phyloP scores from a whole-genome alignment of 2,113 vertebrate genomes.

The Cervus canadensis region DNA sequence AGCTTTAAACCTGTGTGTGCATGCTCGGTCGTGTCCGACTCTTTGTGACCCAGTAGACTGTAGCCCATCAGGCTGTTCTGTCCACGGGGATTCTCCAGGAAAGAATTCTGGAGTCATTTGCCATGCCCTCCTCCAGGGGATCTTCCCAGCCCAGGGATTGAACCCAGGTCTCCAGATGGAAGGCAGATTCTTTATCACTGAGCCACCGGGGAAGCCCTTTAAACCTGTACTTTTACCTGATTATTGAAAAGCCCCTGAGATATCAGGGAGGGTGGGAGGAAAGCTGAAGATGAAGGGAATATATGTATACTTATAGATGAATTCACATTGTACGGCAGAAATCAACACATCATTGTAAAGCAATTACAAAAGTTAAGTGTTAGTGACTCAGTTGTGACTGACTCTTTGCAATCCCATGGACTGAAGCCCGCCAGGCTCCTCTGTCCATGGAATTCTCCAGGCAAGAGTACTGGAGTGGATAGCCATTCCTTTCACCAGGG shows the following conservation, averaged over 20 bases:
- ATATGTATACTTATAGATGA: neutral
- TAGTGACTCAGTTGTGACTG: neutral
- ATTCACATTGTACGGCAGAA: neutral
- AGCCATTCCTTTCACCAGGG: neutral
- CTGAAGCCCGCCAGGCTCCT: neutral
- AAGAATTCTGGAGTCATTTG: neutral
- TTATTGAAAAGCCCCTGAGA: neutral
- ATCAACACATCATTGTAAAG: neutral
- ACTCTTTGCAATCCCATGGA: neutral
- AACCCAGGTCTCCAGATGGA: neutral
- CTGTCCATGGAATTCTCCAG: neutral
- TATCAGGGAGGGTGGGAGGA: neutral
- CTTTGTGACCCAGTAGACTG: neutral
- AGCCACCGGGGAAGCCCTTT: neutral
- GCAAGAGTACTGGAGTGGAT: neutral
- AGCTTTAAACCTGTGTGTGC: neutral
- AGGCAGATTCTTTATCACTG: neutral
- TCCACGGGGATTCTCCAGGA: neutral
- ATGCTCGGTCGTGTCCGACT: fast-evolving
- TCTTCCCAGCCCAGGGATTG: neutral
- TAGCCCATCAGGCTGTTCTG: neutral
- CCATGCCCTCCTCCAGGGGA: neutral
- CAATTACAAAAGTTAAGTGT: neutral
- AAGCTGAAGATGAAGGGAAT: neutral
- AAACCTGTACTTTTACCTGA: neutral